A percentile compares a stretch with the other conserved stretches of the same genome.
Evolutionary conservation across 1,140 invertebrate species (phyloP).

Genomic region (Drosophila pseudoananassae): DNA sequence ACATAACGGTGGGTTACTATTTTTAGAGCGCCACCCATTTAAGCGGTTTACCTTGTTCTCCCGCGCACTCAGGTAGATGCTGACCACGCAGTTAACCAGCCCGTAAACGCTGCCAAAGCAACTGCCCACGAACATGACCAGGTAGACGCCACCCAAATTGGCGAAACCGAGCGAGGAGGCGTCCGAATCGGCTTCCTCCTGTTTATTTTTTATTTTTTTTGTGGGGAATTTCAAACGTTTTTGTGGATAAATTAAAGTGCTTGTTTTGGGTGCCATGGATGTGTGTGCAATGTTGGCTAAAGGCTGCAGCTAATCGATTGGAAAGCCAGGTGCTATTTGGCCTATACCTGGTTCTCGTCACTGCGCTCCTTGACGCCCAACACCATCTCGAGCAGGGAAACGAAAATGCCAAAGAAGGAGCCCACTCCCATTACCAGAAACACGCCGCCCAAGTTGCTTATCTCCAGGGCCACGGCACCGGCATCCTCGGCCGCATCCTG

Average conservation of each 20-base stretch:
- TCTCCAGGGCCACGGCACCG: conserved; percentile 84
- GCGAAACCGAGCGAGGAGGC: conserved; percentile 90
- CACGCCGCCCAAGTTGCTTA: conserved; percentile 89
- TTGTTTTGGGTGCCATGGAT: neutral
- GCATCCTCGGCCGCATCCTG: conserved; percentile 72
- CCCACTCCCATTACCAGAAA: conserved; percentile 88
- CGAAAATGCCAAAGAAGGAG: conserved; percentile 82
- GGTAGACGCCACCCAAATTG: conserved; percentile 97
- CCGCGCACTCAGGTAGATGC: conserved; percentile 64
- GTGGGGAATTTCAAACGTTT: conserved; percentile 21
- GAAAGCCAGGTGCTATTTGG: conserved; percentile 10
- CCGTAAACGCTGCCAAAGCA: conserved; percentile 83
- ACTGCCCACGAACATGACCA: conserved; percentile 90
- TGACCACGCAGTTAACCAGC: conserved; percentile 72
- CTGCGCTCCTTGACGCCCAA: conserved; percentile 77
- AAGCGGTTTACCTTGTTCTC: conserved; percentile 74
- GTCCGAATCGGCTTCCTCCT: conserved; percentile 71
- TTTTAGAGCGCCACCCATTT: conserved; percentile 31
- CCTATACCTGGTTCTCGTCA: conserved; percentile 74
- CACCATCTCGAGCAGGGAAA: conserved; percentile 84
- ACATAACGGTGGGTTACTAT: conserved; percentile 47
- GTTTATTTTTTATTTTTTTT: conserved; percentile 2
- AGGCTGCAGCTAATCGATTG: conserved; percentile 48
- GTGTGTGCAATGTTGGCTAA: conserved; percentile 21
- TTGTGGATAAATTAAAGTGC: conserved; percentile 29